These are phyloP conservation scores for Pangasius krempfi DNA, from an alignment of 2,797 vertebrate species.

Conservation along the genomic window DNA sequence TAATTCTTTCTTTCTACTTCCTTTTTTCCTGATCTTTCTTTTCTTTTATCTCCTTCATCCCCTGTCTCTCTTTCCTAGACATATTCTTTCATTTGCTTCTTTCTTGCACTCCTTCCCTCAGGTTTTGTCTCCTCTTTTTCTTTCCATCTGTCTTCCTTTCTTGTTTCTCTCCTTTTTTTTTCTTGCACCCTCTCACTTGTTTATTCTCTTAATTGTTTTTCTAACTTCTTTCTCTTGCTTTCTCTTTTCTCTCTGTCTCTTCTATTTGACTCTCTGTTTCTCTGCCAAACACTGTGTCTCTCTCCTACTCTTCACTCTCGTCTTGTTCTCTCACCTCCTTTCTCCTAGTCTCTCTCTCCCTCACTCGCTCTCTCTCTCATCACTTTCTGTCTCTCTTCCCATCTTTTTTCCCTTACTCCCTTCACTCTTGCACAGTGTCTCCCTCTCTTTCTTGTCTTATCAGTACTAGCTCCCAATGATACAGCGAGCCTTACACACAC, in stretches of 20 bases:
- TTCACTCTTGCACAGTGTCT: slow-evolving; percentile 9
- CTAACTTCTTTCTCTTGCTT: too few species aligned
- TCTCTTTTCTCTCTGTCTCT: not conserved
- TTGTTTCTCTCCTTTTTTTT: slow-evolving; percentile 31
- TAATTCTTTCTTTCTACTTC: not conserved
- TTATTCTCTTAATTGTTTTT: not conserved
- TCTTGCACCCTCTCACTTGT: not conserved
- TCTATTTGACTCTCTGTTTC: not conserved
- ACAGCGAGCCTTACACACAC: slow-evolving; percentile 39
- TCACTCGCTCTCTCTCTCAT: not conserved
- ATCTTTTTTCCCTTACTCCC: not conserved
- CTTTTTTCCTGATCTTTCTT: too few species aligned
- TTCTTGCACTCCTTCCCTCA: not conserved
- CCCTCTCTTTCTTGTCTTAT: slow-evolving; percentile 58
- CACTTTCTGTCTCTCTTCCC: not conserved
- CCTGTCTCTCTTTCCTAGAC: not conserved
- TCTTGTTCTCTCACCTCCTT: not conserved
- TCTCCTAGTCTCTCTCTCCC: not conserved
- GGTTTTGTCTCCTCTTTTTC: not conserved
- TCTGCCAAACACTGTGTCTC: not conserved
- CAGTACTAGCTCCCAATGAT: slow-evolving; percentile 70
- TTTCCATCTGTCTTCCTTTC: not conserved
- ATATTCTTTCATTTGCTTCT: not conserved
- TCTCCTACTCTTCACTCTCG: not conserved
- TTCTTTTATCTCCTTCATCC: slow-evolving; percentile 11